Evolutionary conservation across 92 coral and sea anemone species (phyloP).

Genomic region (Umimayanthus chanpuru): DNA sequence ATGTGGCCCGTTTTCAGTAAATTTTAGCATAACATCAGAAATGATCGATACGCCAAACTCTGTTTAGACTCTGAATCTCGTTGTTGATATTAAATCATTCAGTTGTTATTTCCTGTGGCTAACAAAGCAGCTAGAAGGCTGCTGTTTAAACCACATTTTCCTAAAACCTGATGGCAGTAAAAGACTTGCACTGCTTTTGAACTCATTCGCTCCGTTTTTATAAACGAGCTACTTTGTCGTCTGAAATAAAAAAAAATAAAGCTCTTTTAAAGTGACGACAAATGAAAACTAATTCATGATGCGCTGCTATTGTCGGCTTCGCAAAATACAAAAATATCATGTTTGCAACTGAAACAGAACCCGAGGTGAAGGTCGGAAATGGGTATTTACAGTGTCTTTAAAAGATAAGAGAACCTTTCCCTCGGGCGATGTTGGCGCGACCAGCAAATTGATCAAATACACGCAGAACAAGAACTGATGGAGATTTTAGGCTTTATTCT

Average conservation of each 20-base stretch:
- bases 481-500: not conserved
- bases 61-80: not conserved
- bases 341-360: not conserved
- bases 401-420: constrained; percentile 38
- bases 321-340: not conserved
- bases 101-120: not conserved
- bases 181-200: not conserved
- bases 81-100: not conserved
- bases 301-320: not conserved
- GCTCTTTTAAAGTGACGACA: not conserved
- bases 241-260: not conserved
- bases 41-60: not conserved
- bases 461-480: not conserved
- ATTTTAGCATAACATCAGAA: not conserved
- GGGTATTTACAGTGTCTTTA: constrained; percentile 28
- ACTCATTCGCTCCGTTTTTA: not conserved
- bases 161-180: not conserved
- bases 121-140: not conserved
- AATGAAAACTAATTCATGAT: not conserved
- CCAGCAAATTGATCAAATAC: constrained; percentile 4
- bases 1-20: not conserved
- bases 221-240: not conserved
- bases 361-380: constrained; percentile 35
- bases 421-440: not conserved
- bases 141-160: not conserved